Evolutionary conservation across 2,797 vertebrate species (phyloP).

Genomic region (Stomatorhinus walkeri): DNA sequence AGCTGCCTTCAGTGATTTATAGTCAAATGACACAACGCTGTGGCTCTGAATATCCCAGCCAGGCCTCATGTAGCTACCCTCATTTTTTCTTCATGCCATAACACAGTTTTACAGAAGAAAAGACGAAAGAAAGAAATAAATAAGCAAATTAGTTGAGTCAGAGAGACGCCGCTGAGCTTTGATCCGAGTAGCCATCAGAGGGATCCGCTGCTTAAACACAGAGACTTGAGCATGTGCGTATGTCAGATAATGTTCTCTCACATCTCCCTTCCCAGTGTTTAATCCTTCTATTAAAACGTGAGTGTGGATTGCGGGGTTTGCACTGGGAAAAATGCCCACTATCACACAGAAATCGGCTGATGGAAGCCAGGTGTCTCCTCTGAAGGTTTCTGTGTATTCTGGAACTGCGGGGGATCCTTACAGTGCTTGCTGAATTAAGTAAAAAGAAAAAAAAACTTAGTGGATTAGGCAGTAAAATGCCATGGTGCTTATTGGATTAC

Average conservation of each 20-base stretch:
- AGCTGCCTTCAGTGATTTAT: neutral
- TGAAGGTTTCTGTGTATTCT: neutral
- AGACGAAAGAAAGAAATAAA: neutral
- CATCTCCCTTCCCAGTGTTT: neutral
- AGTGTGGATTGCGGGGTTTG: neutral
- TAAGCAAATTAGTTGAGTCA: slow-evolving; percentile 48
- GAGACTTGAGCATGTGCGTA: slow-evolving; percentile 28
- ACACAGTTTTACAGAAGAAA: slow-evolving; percentile 31
- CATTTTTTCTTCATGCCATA: slow-evolving; percentile 19
- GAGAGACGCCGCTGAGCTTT: slow-evolving; percentile 53
- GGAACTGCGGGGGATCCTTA: neutral
- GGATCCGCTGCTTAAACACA: slow-evolving; percentile 43
- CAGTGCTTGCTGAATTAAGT: neutral
- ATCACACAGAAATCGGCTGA: neutral
- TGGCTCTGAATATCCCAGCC: neutral
- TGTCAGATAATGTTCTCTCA: slow-evolving; percentile 5
- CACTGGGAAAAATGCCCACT: neutral
- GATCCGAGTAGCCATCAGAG: slow-evolving; percentile 60
- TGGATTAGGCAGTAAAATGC: neutral
- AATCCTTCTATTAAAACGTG: neutral
- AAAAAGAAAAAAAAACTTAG: neutral
- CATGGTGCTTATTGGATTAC: neutral
- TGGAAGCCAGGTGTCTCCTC: neutral
- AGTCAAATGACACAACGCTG: neutral
- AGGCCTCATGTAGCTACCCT: neutral